Percentiles rank a stretch among this genome's conserved stretches.
phyloP scores from a whole-genome alignment of 2,888 invertebrate species.

The Eudasyphora cyanicolor region DNA sequence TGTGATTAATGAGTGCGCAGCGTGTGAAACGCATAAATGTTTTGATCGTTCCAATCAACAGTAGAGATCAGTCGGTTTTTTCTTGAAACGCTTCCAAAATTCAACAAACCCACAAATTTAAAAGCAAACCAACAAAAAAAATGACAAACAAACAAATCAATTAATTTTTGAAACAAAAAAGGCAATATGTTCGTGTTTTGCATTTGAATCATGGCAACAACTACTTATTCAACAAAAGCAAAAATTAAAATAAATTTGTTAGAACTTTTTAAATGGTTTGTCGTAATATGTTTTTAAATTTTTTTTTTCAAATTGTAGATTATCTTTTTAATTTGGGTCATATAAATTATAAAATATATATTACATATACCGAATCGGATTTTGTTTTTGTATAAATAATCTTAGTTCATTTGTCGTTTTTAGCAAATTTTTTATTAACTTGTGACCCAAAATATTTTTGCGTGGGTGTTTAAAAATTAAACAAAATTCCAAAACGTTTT shows the following conservation, averaged over 20 bases:
- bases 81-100: background rate
- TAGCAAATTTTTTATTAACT: slow-evolving; percentile 28
- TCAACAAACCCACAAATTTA: background rate
- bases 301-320: background rate
- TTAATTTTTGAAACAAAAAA: too few relatives aligned
- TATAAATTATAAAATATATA: background rate
- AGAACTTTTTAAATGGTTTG: background rate
- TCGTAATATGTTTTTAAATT: too few relatives aligned
- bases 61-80: background rate
- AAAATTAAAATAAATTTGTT: too few relatives aligned
- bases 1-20: slow-evolving; percentile 48
- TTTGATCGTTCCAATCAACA: slow-evolving; percentile 45
- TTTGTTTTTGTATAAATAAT: background rate
- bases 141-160: too few relatives aligned
- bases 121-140: background rate
- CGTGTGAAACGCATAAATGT: slow-evolving; percentile 51
- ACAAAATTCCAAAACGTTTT: background rate
- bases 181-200: too few relatives aligned
- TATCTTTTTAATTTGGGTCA: background rate
- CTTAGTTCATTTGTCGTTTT: slow-evolving; percentile 16
- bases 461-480: background rate
- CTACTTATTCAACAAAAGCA: too few relatives aligned
- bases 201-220: too few relatives aligned
- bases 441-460: background rate
- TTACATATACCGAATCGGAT: too few relatives aligned